phyloP scores from a whole-genome alignment of 2,797 vertebrate species.

The Enteromius radiatus region DNA sequence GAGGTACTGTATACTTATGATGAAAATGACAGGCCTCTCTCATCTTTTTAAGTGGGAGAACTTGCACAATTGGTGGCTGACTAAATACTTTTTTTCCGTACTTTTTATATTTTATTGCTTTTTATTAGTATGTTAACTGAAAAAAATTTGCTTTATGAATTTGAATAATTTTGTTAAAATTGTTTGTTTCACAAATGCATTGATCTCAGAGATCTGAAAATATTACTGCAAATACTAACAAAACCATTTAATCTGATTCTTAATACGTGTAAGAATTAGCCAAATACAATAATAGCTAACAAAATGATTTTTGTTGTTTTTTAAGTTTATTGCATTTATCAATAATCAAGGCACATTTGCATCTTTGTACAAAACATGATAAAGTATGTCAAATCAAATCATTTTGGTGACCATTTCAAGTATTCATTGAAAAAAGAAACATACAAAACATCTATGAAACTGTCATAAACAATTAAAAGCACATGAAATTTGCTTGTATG shows the following conservation, averaged over 20 bases:
- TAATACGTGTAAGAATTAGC: background rate
- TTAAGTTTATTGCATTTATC: conserved; percentile 27
- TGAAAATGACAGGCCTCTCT: no score
- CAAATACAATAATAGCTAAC: background rate
- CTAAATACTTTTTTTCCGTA: no score
- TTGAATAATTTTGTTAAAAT: background rate
- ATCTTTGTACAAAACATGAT: conserved; percentile 34
- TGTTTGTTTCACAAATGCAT: background rate
- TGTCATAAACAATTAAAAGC: background rate
- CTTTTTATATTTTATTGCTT: background rate
- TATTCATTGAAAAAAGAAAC: conserved; percentile 5
- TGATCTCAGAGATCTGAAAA: background rate
- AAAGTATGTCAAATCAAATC: background rate
- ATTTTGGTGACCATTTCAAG: background rate
- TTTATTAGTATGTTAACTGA: background rate
- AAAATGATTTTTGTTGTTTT: background rate
- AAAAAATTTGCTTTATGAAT: background rate
- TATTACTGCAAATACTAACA: background rate
- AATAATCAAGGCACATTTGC: conserved; percentile 10
- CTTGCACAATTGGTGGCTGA: no score
- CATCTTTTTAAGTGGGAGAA: no score
- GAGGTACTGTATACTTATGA: no score
- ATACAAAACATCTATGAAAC: conserved; percentile 6
- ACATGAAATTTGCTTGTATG: conserved; percentile 1
- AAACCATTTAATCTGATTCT: background rate